Percentiles rank a stretch among this genome's conserved stretches.
phyloP scores from a whole-genome alignment of 2,888 invertebrate species.

The Pachymerium ferrugineum region DNA sequence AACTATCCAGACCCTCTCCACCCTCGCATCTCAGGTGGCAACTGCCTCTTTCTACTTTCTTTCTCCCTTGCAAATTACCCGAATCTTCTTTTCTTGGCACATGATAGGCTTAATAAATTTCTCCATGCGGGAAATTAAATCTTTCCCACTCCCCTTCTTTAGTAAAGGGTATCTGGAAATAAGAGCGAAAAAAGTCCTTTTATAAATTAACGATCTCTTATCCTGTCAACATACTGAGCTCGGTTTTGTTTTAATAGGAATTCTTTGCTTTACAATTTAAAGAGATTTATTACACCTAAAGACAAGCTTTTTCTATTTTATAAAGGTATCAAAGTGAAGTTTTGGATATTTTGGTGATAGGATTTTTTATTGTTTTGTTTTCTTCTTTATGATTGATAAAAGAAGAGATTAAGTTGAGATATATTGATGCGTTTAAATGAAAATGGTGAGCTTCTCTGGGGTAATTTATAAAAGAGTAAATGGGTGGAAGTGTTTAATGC shows the following conservation, averaged over 20 bases:
- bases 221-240: no score
- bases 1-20: not conserved
- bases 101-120: slow-evolving; percentile 24
- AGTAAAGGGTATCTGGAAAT: not conserved
- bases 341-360: slow-evolving; percentile 19
- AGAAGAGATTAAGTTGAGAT: slow-evolving; percentile 19
- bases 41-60: not conserved
- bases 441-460: not conserved
- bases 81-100: not conserved
- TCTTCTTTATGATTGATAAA: slow-evolving; percentile 18
- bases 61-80: slow-evolving; percentile 1
- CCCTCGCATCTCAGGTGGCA: slow-evolving; percentile 23
- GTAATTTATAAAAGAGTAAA: slow-evolving; percentile 14
- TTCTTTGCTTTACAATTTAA: slow-evolving; percentile 23
- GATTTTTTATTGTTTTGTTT: not conserved
- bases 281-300: slow-evolving; percentile 3
- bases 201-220: slow-evolving; percentile 10
- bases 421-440: slow-evolving; percentile 20
- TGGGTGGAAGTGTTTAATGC: slow-evolving; percentile 22
- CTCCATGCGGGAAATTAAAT: slow-evolving; percentile 23
- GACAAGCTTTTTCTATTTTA: not conserved
- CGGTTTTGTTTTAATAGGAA: slow-evolving; percentile 22
- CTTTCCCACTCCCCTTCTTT: not conserved
- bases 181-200: not conserved
- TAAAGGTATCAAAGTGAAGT: slow-evolving; percentile 14